These are phyloP conservation scores for Pilophorus perplexus DNA, from an alignment of 2,888 invertebrate genomes.

Conservation along the genomic window DNA sequence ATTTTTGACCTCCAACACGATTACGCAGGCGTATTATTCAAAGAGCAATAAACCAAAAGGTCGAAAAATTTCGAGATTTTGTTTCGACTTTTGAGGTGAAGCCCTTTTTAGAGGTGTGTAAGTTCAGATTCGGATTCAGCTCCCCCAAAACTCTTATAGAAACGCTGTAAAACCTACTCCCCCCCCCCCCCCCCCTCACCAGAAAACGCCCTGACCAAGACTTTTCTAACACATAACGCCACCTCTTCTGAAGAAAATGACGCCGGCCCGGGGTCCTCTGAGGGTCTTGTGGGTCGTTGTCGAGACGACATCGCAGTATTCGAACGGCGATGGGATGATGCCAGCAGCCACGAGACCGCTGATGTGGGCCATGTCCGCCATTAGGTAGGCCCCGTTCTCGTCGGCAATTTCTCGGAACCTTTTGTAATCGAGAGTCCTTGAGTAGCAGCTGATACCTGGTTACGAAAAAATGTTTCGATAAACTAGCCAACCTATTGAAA, in stretches of 20 bases:
- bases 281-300: conserved; percentile 96
- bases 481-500: not conserved
- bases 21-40: too few relatives aligned
- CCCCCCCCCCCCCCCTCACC: too few relatives aligned
- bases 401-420: conserved; percentile 81
- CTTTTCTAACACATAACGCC: not conserved
- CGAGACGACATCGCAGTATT: conserved; percentile 85
- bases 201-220: not conserved
- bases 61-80: too few relatives aligned
- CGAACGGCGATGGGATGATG: conserved; percentile 85
- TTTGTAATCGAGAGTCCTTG: conserved; percentile 87
- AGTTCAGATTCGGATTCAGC: too few relatives aligned
- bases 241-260: conserved; percentile 89
- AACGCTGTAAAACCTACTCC: too few relatives aligned
- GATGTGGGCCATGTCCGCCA: conserved; percentile 96
- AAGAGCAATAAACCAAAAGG: too few relatives aligned
- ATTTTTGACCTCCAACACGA: too few relatives aligned
- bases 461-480: not conserved
- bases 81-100: too few relatives aligned
- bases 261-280: conserved; percentile 80
- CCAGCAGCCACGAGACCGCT: conserved; percentile 89
- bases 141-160: too few relatives aligned
- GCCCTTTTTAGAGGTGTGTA: too few relatives aligned
- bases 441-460: conserved; percentile 81
- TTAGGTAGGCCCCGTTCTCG: conserved; percentile 77